Conservation (phyloP, 2,113 vertebrate species). For the Promerops cafer region DNA sequence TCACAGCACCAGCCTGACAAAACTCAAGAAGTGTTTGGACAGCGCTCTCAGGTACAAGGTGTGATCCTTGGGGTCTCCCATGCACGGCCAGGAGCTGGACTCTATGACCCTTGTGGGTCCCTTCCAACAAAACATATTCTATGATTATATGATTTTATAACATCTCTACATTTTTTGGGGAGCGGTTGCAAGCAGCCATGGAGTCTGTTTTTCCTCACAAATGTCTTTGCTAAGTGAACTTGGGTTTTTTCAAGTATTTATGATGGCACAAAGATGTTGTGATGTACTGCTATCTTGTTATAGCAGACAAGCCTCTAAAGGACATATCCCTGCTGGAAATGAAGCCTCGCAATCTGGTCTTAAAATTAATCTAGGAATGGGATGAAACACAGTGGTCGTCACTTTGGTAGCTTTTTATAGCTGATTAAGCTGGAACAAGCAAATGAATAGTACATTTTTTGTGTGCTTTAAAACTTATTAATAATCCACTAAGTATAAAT, state of each 20-base stretch:
- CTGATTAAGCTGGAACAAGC: neutral
- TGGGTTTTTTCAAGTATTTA: neutral
- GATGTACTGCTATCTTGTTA: neutral
- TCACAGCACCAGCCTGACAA: neutral
- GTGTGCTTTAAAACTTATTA: neutral
- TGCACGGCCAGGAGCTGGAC: neutral
- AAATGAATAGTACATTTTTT: neutral
- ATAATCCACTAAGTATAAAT: neutral
- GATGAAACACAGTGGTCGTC: neutral
- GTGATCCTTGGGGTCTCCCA: neutral
- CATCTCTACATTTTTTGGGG: neutral
- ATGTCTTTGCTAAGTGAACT: neutral
- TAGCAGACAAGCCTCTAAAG: neutral
- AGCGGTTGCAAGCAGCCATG: neutral
- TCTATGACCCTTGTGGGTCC: neutral
- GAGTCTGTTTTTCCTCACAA: neutral
- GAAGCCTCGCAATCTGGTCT: neutral
- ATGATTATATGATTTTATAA: neutral
- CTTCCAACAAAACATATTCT: neutral
- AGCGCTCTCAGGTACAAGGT: accelerated
- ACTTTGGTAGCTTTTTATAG: neutral
- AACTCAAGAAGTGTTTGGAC: accelerated
- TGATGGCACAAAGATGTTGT: neutral
- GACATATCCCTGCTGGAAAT: neutral
- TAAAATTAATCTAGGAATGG: neutral